phyloP scores from a whole-genome alignment of 2,113 vertebrate genomes.

The Protomyctophum bolini region DNA sequence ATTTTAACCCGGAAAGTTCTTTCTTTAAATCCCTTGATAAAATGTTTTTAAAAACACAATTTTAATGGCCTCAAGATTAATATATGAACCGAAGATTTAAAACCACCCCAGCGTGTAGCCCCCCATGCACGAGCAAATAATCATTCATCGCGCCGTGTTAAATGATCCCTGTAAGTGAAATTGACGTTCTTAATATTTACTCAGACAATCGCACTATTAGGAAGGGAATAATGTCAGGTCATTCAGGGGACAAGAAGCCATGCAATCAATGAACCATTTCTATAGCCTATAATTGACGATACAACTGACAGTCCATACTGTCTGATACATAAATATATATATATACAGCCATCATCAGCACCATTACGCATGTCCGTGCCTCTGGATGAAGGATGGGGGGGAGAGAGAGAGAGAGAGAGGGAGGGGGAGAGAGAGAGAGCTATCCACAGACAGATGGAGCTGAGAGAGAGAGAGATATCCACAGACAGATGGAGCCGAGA shows the following conservation, averaged over 20 bases:
- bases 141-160: neutral
- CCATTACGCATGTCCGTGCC: conserved; percentile 56
- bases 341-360: conserved; percentile 25
- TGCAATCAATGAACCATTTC: conserved; percentile 45
- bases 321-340: conserved; percentile 1
- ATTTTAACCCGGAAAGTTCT: conserved; percentile 3
- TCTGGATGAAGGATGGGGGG: conserved; percentile 50
- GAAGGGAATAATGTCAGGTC: conserved; percentile 21
- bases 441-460: conserved; percentile 10
- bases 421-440: too few relatives aligned
- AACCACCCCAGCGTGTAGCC: neutral
- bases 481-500: too few relatives aligned
- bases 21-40: too few relatives aligned
- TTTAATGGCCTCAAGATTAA: too few relatives aligned
- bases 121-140: neutral
- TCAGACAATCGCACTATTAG: too few relatives aligned
- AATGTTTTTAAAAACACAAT: too few relatives aligned
- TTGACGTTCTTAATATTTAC: neutral
- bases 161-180: neutral
- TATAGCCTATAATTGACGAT: conserved; percentile 41
- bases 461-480: neutral
- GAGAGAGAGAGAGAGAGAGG: conserved; percentile 11
- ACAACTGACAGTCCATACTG: conserved; percentile 44
- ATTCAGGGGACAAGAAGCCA: conserved; percentile 23
- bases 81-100: neutral